Percentiles rank a stretch among this genome's conserved stretches.
Conservation (phyloP, 2,797 vertebrate species). For the Podargus strigoides region DNA sequence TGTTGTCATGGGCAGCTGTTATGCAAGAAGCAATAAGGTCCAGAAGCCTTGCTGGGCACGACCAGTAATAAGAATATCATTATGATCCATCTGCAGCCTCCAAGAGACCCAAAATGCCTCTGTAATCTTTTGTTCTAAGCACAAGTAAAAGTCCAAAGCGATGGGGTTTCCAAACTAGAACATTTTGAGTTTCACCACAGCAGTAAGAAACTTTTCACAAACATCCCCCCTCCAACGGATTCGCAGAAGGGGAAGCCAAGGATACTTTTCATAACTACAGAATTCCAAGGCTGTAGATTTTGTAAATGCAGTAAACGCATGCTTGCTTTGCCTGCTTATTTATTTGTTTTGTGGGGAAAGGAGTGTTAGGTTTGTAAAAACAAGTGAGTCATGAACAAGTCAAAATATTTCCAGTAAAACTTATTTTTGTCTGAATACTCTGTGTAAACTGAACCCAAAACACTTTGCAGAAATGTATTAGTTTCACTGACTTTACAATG, state of each 20-base stretch:
- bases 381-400: background rate
- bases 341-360: background rate
- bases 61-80: slow-evolving; percentile 20
- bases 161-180: background rate
- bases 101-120: background rate
- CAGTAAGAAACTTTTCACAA: background rate
- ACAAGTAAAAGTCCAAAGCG: background rate
- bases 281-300: background rate
- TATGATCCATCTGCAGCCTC: background rate
- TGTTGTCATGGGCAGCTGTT: slow-evolving; percentile 43
- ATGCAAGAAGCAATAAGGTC: background rate
- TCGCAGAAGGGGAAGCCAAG: background rate
- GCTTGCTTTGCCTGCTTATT: background rate
- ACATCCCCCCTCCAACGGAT: no score
- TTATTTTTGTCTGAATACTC: background rate
- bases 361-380: background rate
- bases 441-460: slow-evolving; percentile 9
- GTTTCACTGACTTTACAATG: background rate
- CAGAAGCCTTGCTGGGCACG: background rate
- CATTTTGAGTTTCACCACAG: background rate
- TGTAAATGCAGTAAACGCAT: background rate
- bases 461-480: background rate
- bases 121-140: background rate
- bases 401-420: slow-evolving; percentile 38
- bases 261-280: background rate